phyloP scores from a whole-genome alignment of 2,888 invertebrate genomes.

The Chloromyia formosa region DNA sequence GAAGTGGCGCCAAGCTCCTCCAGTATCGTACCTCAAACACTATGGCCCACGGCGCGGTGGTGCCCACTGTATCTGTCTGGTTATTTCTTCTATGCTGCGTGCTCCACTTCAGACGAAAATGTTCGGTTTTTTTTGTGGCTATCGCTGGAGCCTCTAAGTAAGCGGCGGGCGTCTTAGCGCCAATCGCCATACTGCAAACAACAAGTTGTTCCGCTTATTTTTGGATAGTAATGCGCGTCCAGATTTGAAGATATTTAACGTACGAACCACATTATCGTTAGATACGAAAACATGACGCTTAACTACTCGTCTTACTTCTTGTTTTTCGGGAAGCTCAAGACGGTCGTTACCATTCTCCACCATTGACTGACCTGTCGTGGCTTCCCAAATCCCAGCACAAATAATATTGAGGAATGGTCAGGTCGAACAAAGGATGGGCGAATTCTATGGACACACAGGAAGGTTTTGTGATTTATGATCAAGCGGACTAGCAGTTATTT shows the following conservation, averaged over 20 bases:
- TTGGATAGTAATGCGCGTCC: not conserved
- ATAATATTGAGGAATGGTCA: not conserved
- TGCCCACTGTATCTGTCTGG: conserved; percentile 2
- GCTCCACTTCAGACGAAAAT: conserved; percentile 27
- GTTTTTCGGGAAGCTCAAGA: not conserved
- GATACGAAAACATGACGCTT: not conserved
- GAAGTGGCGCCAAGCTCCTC: conserved; percentile 26
- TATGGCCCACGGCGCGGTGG: conserved; percentile 2
- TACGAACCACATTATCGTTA: not conserved
- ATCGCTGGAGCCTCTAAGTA: not conserved
- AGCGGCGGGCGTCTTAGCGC: conserved; percentile 19
- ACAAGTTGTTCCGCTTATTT: not conserved
- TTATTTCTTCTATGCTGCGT: not conserved
- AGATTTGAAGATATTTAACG: not conserved
- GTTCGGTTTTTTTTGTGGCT: conserved; percentile 6
- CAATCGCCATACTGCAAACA: conserved; percentile 15
- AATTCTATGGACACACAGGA: conserved; percentile 1
- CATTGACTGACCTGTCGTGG: not conserved
- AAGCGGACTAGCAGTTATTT: not conserved
- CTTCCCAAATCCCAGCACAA: not conserved
- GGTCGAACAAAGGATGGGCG: too few relatives aligned
- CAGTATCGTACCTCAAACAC: not conserved
- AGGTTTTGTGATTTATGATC: conserved; percentile 20
- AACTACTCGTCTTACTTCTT: not conserved
- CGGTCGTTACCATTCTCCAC: not conserved